Evolutionary conservation across 2,888 invertebrate genomes (phyloP).

Genomic region (Hesperia comma): DNA sequence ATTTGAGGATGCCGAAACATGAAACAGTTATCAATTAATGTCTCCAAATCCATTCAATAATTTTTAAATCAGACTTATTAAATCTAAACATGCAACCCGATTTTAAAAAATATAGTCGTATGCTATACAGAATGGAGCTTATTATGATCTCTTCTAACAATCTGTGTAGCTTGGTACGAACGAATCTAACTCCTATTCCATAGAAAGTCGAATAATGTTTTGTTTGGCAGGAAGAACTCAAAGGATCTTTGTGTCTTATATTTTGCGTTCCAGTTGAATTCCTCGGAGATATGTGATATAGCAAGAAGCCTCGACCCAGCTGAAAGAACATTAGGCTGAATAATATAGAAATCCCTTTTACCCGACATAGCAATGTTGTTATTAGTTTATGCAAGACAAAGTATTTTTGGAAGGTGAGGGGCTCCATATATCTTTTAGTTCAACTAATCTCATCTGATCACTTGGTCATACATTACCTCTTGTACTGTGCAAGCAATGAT

Average conservation of each 20-base stretch:
- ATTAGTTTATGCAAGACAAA: background rate
- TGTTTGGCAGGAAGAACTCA: background rate
- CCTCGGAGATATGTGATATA: conserved; percentile 17
- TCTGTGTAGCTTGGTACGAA: background rate
- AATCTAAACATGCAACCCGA: background rate
- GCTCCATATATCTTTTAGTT: too few species aligned
- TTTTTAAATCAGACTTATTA: too few species aligned
- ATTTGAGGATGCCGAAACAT: too few species aligned
- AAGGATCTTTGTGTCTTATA: conserved; percentile 16
- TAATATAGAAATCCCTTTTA: conserved; percentile 24
- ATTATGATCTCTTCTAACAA: conserved; percentile 6
- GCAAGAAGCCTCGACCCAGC: conserved; percentile 3
- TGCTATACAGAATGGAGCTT: background rate
- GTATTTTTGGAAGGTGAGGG: too few species aligned
- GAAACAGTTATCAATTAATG: too few species aligned
- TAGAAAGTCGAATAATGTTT: background rate
- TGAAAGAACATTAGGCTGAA: conserved; percentile 23
- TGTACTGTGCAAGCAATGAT: too few species aligned
- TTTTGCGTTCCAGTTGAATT: conserved; percentile 22
- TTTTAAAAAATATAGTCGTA: background rate
- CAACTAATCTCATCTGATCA: too few species aligned
- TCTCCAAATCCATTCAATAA: too few species aligned
- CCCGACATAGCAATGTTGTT: background rate
- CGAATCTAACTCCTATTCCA: conserved; percentile 6
- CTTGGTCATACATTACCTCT: too few species aligned